These are phyloP conservation scores for Cheilosia vulpina DNA, from an alignment of 2,888 invertebrate genomes.

Conservation along the genomic window DNA sequence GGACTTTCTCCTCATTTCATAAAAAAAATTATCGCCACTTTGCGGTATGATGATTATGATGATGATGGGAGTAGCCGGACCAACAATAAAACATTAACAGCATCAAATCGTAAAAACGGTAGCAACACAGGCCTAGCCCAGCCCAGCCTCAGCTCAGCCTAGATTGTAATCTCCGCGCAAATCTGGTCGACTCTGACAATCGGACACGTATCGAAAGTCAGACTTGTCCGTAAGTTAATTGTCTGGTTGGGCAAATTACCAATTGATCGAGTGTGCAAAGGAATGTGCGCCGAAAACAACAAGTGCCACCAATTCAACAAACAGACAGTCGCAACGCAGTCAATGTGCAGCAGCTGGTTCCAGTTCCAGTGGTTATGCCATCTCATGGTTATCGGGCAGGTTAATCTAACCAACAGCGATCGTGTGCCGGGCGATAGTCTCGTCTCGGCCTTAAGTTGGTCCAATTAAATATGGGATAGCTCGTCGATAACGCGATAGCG, in stretches of 20 bases:
- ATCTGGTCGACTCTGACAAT: constrained; percentile 34
- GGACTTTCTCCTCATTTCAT: background rate
- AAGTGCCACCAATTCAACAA: constrained; percentile 4
- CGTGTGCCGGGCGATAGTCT: constrained; percentile 42
- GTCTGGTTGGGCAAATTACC: constrained; percentile 50
- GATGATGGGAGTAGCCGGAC: background rate
- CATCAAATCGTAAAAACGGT: constrained; percentile 36
- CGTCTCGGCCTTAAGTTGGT: constrained; percentile 5
- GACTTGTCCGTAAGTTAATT: constrained; percentile 37
- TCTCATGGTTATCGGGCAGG: constrained; percentile 39
- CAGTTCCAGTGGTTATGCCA: constrained; percentile 42
- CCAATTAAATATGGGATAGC: constrained; percentile 42
- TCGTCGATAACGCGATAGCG: constrained; percentile 42
- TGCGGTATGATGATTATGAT: background rate
- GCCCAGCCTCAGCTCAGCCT: background rate
- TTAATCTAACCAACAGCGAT: constrained; percentile 48
- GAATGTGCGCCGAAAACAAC: constrained; percentile 11
- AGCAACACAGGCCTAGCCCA: background rate
- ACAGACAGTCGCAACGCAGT: background rate
- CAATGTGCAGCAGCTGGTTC: background rate
- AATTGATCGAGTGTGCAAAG: constrained; percentile 47
- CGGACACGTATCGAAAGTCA: constrained; percentile 32
- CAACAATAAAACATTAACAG: constrained; percentile 28
- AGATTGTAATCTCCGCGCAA: constrained; percentile 23
- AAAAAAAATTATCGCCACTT: constrained; percentile 12